Conservation (phyloP, 2,113 vertebrate species). For the Riparia riparia region DNA sequence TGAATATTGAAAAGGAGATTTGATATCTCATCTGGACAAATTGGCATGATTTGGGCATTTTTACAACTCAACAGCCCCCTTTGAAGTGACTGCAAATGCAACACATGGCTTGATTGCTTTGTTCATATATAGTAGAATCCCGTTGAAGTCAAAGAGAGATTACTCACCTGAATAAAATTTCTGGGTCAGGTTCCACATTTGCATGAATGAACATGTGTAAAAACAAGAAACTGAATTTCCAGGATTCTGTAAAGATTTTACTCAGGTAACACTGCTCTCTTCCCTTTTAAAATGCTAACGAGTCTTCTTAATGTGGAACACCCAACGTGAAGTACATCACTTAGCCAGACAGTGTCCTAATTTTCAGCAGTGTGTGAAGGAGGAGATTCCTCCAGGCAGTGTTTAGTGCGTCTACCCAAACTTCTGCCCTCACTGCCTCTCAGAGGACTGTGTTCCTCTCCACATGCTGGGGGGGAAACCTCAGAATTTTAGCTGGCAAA, state of each 20-base stretch:
- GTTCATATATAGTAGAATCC: neutral
- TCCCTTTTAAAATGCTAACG: neutral
- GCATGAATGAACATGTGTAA: constrained; percentile 1
- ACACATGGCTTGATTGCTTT: neutral
- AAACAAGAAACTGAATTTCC: constrained; percentile 11
- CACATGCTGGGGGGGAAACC: neutral
- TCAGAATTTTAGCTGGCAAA: neutral
- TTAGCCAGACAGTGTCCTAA: neutral
- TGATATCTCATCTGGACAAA: neutral
- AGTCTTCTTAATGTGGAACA: neutral
- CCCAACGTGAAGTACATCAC: neutral
- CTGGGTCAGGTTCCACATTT: constrained; percentile 3
- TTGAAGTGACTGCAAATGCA: neutral
- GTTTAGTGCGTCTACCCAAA: neutral
- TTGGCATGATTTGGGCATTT: neutral
- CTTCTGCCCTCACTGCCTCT: neutral
- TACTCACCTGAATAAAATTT: constrained; percentile 31
- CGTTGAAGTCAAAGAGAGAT: neutral
- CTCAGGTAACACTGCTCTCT: neutral
- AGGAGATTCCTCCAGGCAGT: neutral
- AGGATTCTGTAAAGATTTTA: neutral
- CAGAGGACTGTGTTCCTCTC: accelerated
- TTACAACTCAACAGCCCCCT: neutral
- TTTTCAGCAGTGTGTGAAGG: neutral
- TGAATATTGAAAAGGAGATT: constrained; percentile 10